Conservation (phyloP, 2,113 vertebrate species). For the Sturnira hondurensis region DNA sequence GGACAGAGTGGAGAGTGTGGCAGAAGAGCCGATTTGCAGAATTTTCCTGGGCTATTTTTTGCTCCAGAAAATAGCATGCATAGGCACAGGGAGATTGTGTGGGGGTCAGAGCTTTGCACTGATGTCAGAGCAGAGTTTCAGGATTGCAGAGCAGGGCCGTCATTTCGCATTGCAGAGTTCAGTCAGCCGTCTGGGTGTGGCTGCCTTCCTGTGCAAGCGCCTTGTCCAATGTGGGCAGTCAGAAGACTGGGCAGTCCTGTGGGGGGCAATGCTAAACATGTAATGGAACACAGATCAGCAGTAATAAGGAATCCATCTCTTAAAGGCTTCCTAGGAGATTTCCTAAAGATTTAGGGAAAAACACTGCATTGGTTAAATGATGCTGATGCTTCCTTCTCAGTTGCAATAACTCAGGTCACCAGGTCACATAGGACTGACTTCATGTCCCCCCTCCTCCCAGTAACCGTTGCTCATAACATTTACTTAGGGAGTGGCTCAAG, state of each 20-base stretch:
- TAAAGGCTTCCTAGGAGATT: neutral
- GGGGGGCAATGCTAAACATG: neutral
- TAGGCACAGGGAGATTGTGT: neutral
- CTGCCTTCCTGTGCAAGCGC: neutral
- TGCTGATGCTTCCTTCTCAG: neutral
- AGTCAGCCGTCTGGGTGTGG: neutral
- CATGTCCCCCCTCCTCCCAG: neutral
- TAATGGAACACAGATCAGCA: slow-evolving; percentile 36
- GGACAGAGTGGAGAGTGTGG: neutral
- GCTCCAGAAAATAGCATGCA: neutral
- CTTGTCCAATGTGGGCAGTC: neutral
- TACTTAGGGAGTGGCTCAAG: neutral
- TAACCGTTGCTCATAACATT: neutral
- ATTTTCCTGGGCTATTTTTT: neutral
- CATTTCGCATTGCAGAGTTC: neutral
- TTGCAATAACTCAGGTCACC: neutral
- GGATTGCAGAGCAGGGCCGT: neutral
- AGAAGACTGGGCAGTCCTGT: neutral
- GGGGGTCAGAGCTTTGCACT: neutral
- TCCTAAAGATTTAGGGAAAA: slow-evolving; percentile 24
- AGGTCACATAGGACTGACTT: neutral
- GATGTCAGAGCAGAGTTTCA: neutral
- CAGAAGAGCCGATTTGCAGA: neutral
- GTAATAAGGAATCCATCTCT: neutral
- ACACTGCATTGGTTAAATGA: neutral